Conservation (phyloP, 1,140 invertebrate genomes). For the Fopius arisanus region DNA sequence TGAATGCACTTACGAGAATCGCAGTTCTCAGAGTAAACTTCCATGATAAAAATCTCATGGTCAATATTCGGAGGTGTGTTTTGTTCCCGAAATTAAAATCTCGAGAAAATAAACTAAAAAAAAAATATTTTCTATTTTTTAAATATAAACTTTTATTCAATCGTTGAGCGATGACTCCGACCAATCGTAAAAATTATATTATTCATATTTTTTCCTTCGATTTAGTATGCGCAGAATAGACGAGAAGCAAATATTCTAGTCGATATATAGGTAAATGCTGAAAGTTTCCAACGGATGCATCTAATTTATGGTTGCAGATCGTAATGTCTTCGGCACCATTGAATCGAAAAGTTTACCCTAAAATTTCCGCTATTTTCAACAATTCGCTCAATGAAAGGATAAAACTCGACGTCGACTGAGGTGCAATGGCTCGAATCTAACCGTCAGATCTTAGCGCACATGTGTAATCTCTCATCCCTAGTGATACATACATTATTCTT, state of each 20-base stretch:
- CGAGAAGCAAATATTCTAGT: background rate
- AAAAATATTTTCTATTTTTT: too few relatives aligned
- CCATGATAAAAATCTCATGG: background rate
- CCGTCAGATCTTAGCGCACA: background rate
- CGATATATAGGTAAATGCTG: background rate
- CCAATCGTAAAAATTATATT: too few relatives aligned
- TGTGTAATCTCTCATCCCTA: background rate
- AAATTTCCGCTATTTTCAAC: background rate
- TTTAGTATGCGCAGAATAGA: too few relatives aligned
- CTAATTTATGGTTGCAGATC: background rate
- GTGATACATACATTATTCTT: background rate
- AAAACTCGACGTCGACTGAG: conserved; percentile 11
- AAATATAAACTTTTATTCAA: too few relatives aligned
- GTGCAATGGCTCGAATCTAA: background rate
- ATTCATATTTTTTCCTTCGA: too few relatives aligned
- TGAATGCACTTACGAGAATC: background rate
- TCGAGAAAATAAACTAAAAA: too few relatives aligned
- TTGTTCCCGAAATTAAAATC: too few relatives aligned
- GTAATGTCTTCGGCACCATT: background rate
- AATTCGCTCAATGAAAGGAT: conserved; percentile 24
- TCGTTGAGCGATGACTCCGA: too few relatives aligned
- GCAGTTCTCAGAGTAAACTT: background rate
- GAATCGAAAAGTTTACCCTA: background rate
- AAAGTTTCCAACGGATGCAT: background rate
- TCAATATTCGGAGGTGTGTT: background rate